These are phyloP conservation scores for Craniophora ligustri DNA, from an alignment of 2,888 invertebrate species.

Conservation along the genomic window DNA sequence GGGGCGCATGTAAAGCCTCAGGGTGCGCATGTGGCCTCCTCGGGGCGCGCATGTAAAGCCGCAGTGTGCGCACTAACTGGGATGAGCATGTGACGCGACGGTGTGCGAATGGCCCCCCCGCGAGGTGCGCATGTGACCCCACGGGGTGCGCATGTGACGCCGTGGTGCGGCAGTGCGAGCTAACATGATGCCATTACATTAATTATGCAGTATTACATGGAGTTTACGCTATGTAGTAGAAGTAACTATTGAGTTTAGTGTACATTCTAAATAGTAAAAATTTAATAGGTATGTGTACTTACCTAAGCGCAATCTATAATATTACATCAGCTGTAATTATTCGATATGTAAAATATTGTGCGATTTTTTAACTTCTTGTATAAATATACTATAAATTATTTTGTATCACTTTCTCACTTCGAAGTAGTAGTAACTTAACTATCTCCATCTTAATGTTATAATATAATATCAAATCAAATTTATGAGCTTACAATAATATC, in stretches of 20 bases:
- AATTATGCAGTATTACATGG: conserved; percentile 21
- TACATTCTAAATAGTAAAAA: conserved; percentile 19
- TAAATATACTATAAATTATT: conserved; percentile 39
- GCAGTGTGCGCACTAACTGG: too few relatives aligned
- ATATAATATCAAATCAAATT: conserved; percentile 40
- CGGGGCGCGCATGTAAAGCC: too few relatives aligned
- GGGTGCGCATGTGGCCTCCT: too few relatives aligned
- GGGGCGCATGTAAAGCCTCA: too few relatives aligned
- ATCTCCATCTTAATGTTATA: not conserved
- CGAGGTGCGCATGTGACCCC: too few relatives aligned
- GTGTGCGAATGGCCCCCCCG: too few relatives aligned
- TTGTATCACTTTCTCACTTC: conserved; percentile 9
- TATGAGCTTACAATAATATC: conserved; percentile 56
- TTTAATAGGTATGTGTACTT: not conserved
- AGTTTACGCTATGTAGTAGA: conserved; percentile 6
- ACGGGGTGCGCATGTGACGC: too few relatives aligned
- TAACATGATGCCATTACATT: conserved; percentile 12
- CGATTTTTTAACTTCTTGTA: conserved; percentile 37
- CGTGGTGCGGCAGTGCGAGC: not conserved
- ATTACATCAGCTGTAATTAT: too few relatives aligned
- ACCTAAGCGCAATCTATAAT: too few relatives aligned
- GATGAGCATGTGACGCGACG: too few relatives aligned
- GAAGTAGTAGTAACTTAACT: conserved; percentile 11
- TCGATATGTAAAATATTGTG: conserved; percentile 6
- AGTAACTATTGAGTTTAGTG: conserved; percentile 4